These are phyloP conservation scores for Pangasius krempfi DNA, from an alignment of 2,797 vertebrate species.

Conservation along the genomic window DNA sequence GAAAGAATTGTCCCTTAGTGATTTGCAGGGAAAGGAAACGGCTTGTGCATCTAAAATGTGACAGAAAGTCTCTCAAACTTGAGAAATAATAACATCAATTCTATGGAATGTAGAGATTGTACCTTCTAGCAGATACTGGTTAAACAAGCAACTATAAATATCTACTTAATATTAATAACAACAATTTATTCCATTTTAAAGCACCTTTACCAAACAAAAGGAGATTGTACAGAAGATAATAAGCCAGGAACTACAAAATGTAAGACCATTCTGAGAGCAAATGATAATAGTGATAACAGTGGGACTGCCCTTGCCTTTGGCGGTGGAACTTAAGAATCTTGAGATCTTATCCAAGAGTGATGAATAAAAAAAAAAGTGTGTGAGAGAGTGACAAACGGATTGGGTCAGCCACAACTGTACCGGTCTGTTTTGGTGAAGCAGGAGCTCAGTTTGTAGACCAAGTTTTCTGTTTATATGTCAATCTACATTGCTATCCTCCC, in stretches of 20 bases:
- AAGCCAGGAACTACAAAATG: not conserved
- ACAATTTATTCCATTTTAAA: not conserved
- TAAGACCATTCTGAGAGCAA: not conserved
- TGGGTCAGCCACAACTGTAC: not conserved
- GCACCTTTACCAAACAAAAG: not conserved
- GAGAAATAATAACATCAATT: not conserved
- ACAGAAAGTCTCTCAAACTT: conserved; percentile 27
- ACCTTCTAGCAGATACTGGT: conserved; percentile 20
- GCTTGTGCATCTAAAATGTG: conserved; percentile 26
- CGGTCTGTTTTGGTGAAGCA: not conserved
- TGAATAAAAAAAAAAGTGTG: not conserved
- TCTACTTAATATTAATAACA: not conserved
- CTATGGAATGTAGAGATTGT: conserved; percentile 38
- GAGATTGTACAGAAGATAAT: not conserved
- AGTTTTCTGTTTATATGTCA: not conserved
- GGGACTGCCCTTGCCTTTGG: not conserved
- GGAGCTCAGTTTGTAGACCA: not conserved
- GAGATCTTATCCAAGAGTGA: not conserved
- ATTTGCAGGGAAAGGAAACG: not conserved
- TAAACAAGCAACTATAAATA: not conserved
- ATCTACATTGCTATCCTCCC: not conserved
- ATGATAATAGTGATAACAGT: not conserved
- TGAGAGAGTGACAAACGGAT: not conserved
- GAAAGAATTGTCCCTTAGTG: not conserved
- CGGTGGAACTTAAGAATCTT: not conserved